Evolutionary conservation across 1,140 invertebrate genomes (phyloP).

Genomic region (Sycobia sp.): DNA sequence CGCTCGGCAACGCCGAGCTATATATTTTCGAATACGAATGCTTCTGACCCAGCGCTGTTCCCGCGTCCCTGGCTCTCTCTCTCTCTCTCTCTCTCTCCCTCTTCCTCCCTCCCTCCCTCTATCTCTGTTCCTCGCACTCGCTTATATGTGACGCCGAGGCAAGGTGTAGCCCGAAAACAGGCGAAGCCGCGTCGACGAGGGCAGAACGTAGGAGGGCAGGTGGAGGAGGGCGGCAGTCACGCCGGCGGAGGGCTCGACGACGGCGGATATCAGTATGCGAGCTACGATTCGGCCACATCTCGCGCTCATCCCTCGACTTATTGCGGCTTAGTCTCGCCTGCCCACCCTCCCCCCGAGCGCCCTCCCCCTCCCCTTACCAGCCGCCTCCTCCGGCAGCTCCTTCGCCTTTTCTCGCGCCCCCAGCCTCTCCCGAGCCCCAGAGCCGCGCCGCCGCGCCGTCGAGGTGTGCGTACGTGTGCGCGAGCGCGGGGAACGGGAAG

Average conservation of each 20-base stretch:
- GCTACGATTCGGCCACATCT: slow-evolving; percentile 61
- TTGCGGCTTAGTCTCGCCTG: slow-evolving; percentile 57
- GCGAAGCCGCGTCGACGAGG: too few relatives aligned
- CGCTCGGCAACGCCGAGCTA: too few relatives aligned
- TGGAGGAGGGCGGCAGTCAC: too few relatives aligned
- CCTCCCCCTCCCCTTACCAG: slow-evolving; percentile 40
- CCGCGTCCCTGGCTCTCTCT: too few relatives aligned
- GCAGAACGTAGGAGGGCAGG: too few relatives aligned
- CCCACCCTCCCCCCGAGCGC: slow-evolving; percentile 35
- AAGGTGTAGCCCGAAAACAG: too few relatives aligned
- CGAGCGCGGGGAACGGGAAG: too few relatives aligned
- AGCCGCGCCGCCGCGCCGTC: slow-evolving; percentile 12
- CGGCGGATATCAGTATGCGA: slow-evolving; percentile 60
- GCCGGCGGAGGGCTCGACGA: too few relatives aligned
- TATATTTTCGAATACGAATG: too few relatives aligned
- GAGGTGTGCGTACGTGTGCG: slow-evolving; percentile 33
- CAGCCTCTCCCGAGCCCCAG: slow-evolving; percentile 3
- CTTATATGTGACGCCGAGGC: slow-evolving; percentile 9
- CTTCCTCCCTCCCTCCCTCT: not conserved
- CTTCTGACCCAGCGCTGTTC: too few relatives aligned
- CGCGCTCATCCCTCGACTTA: slow-evolving; percentile 62
- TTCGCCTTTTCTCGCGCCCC: slow-evolving; percentile 42
- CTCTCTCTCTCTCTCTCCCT: slow-evolving; percentile 4
- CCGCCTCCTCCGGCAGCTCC: slow-evolving; percentile 40
- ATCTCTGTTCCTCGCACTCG: not conserved